Conservation (phyloP, 2,113 vertebrate genomes). For the Mobula birostris region DNA sequence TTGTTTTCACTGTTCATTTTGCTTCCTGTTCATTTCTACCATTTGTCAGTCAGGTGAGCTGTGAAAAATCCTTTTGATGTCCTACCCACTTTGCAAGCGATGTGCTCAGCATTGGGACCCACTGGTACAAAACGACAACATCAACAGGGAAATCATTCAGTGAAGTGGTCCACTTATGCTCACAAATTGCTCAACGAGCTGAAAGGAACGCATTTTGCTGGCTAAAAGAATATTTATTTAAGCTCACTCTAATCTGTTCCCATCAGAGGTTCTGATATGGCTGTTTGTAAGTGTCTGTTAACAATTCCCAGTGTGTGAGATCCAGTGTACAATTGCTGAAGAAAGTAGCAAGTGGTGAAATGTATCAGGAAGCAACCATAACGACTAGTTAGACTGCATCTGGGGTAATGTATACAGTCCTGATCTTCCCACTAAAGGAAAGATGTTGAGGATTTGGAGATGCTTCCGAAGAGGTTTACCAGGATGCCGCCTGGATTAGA, state of each 20-base stretch:
- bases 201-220: conserved; percentile 1
- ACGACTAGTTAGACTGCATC: no score
- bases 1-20: conserved; percentile 1
- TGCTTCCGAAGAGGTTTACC: no score
- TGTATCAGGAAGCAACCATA: conserved; percentile 40
- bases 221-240: not conserved
- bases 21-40: not conserved
- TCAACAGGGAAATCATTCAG: not conserved
- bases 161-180: not conserved
- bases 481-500: no score
- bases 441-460: no score
- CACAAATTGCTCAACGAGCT: not conserved
- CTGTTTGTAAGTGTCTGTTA: not conserved
- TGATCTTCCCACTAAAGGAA: no score
- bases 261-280: not conserved
- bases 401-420: no score
- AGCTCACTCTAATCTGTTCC: not conserved
- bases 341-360: conserved; percentile 48
- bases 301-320: not conserved
- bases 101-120: not conserved
- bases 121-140: not conserved
- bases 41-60: not conserved
- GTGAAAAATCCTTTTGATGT: not conserved
- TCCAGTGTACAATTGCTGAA: conserved; percentile 51
- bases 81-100: not conserved